Percentiles rank a stretch among this genome's conserved stretches.
phyloP scores from a whole-genome alignment of 1,140 invertebrate species.

The Lucilia sericata region DNA sequence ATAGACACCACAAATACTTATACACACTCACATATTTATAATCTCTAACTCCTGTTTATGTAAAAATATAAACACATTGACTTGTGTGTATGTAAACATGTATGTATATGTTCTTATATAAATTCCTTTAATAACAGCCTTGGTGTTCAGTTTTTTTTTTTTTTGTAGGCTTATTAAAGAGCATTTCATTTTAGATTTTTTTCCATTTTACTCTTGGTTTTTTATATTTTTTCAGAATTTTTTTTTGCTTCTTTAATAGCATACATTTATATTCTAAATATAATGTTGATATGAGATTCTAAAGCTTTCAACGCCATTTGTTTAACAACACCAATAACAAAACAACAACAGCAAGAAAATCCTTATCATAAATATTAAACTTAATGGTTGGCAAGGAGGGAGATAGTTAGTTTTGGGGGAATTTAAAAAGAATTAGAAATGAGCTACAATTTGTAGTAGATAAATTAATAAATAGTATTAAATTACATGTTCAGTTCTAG shows the following conservation, averaged over 20 bases:
- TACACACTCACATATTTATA: slow-evolving; percentile 11
- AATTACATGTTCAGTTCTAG: no score
- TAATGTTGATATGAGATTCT: background rate
- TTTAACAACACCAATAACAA: background rate
- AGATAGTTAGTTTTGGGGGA: no score
- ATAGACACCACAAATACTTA: background rate
- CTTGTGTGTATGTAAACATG: background rate
- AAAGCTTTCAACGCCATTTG: slow-evolving; percentile 20
- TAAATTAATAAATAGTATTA: no score
- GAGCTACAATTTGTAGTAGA: no score
- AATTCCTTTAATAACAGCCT: background rate
- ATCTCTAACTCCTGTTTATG: background rate
- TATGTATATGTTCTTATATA: background rate
- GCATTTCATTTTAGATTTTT: background rate
- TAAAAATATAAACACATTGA: background rate
- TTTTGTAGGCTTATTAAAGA: background rate
- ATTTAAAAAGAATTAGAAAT: no score
- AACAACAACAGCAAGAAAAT: background rate
- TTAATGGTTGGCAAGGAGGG: no score
- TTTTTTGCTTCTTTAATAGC: background rate
- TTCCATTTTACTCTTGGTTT: background rate
- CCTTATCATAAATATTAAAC: no score
- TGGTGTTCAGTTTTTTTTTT: background rate
- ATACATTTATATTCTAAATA: background rate
- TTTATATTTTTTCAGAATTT: background rate